Evolutionary conservation across 37 sponge, comb jelly and placozoan genomes (phyloP).

Genomic region (Bolinopsis microptera): DNA sequence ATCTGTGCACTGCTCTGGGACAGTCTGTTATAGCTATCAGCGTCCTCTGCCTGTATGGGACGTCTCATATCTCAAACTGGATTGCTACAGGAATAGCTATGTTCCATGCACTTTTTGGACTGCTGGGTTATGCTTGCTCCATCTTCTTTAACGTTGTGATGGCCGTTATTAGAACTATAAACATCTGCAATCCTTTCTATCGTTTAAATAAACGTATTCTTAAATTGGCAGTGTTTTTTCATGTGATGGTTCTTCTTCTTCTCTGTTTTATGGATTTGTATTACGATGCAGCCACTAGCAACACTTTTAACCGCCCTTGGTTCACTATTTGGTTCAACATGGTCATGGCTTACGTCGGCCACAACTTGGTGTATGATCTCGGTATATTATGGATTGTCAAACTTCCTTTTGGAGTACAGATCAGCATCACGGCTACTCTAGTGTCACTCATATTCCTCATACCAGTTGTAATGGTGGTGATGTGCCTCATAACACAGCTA

Average conservation of each 20-base stretch:
- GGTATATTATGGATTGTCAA: background rate
- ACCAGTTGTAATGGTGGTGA: background rate
- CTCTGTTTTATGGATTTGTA: background rate
- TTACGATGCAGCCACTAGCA: background rate
- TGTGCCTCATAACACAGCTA: background rate
- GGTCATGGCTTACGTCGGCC: background rate
- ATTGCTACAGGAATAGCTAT: background rate
- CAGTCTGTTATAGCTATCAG: background rate
- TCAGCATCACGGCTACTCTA: background rate
- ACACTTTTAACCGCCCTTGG: background rate
- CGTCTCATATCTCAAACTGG: background rate
- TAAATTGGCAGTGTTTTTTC: background rate
- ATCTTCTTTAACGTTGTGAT: background rate
- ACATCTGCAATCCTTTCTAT: background rate
- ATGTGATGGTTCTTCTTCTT: background rate
- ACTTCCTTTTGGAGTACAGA: background rate
- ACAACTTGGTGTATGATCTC: slow-evolving; percentile 2
- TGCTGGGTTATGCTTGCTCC: background rate
- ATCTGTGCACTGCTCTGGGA: background rate
- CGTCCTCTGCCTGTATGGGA: background rate
- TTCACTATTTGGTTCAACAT: background rate
- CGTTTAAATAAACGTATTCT: background rate
- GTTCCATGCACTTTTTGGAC: background rate
- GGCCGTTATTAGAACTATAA: background rate
- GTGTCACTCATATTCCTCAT: background rate